A percentile compares a stretch with the other conserved stretches of the same genome.
Evolutionary conservation across 2,888 invertebrate species (phyloP).

Genomic region (Clistopyga incitator): DNA sequence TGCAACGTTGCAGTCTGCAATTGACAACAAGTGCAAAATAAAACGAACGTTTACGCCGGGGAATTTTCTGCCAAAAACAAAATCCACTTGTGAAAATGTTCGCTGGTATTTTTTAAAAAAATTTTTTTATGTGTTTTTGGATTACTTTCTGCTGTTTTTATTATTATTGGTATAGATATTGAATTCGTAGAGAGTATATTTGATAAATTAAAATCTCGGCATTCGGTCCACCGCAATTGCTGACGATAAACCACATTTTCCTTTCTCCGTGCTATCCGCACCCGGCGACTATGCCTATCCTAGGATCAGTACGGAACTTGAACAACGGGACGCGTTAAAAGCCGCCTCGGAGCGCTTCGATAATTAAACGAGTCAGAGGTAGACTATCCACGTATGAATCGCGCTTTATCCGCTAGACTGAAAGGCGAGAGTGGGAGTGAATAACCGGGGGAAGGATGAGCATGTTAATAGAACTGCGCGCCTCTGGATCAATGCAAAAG

Average conservation of each 20-base stretch:
- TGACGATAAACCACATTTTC: not conserved
- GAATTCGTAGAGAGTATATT: no score
- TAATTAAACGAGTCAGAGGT: constrained; percentile 43
- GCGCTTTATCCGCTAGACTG: constrained; percentile 29
- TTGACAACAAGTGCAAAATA: no score
- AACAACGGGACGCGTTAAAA: constrained; percentile 14
- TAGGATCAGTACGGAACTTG: not conserved
- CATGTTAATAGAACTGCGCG: constrained; percentile 26
- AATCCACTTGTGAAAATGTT: no score
- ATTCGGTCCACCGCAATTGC: not conserved
- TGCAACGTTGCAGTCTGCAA: no score
- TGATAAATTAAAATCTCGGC: not conserved
- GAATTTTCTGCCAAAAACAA: no score
- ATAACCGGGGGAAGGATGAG: not conserved
- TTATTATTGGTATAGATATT: no score
- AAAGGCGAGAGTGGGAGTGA: not conserved
- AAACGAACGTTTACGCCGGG: no score
- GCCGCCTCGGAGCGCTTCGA: constrained; percentile 27
- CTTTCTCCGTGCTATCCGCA: not conserved
- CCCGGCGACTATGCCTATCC: not conserved
- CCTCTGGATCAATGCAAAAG: constrained; percentile 18
- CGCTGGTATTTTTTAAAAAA: no score
- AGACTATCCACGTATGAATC: constrained; percentile 28
- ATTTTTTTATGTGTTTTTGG: not conserved
- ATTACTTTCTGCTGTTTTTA: not conserved